Conservation (phyloP, 2,113 vertebrate species). For the Thermophis baileyi region DNA sequence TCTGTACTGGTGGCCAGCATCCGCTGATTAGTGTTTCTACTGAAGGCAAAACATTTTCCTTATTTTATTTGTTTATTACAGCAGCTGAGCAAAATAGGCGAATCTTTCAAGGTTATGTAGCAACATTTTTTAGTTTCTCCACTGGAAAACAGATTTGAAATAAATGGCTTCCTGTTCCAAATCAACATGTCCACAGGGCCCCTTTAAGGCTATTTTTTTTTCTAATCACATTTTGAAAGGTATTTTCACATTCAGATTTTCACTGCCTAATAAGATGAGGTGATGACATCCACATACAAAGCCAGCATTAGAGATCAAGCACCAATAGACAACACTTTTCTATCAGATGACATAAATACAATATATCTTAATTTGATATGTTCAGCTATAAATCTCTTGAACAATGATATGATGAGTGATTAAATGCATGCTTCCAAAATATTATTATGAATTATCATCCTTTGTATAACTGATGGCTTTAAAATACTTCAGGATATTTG, state of each 20-base stretch:
- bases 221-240: background rate
- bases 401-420: background rate
- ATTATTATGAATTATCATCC: background rate
- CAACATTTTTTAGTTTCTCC: background rate
- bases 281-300: background rate
- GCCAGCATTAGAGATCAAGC: background rate
- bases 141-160: background rate
- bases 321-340: background rate
- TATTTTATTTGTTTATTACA: background rate
- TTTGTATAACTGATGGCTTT: background rate
- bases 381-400: background rate
- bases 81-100: background rate
- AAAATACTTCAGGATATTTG: background rate
- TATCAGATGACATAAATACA: background rate
- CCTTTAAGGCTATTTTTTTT: background rate
- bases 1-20: background rate
- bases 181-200: background rate
- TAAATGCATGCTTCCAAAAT: background rate
- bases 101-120: background rate
- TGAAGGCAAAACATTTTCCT: background rate
- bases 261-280: background rate
- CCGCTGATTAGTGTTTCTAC: conserved; percentile 39
- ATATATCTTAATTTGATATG: background rate
- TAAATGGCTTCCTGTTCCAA: background rate
- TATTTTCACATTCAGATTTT: background rate